Percentiles rank a stretch among this genome's conserved stretches.
Evolutionary conservation across 1,140 invertebrate genomes (phyloP).

Genomic region (Propsilocerus akamusi): DNA sequence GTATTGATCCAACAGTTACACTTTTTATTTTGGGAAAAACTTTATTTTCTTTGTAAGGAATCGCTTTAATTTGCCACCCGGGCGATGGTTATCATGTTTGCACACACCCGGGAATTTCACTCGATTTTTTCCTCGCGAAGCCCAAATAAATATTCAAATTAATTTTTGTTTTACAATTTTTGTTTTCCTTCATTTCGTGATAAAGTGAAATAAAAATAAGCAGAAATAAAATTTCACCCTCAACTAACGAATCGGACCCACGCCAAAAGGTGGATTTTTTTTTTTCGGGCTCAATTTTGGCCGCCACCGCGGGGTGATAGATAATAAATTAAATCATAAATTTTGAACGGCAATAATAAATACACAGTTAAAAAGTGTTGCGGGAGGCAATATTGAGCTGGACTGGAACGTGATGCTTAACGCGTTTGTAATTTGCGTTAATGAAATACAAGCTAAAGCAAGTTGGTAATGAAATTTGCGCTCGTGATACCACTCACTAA

Average conservation of each 20-base stretch:
- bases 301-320: conserved; percentile 2
- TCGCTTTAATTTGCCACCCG: too few species aligned
- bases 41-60: too few species aligned
- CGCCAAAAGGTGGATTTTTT: not conserved
- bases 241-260: not conserved
- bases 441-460: too few species aligned
- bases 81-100: too few species aligned
- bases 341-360: conserved; percentile 1
- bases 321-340: conserved; percentile 7
- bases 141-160: conserved; percentile 4
- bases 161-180: conserved; percentile 3
- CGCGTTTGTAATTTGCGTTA: conserved; percentile 1
- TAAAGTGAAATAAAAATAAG: not conserved
- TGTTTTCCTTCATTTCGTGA: not conserved
- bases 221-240: not conserved
- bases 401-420: not conserved
- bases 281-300: not conserved
- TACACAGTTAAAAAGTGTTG: too few species aligned
- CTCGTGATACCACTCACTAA: too few species aligned
- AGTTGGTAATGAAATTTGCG: too few species aligned
- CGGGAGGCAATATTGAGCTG: too few species aligned
- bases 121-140: too few species aligned
- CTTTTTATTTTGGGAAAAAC: too few species aligned
- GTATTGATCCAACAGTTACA: too few species aligned
- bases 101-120: too few species aligned